A percentile compares a stretch with the other conserved stretches of the same genome.
These are phyloP conservation scores for Julus scandinavius DNA, from an alignment of 2,888 invertebrate genomes.

Conservation along the genomic window DNA sequence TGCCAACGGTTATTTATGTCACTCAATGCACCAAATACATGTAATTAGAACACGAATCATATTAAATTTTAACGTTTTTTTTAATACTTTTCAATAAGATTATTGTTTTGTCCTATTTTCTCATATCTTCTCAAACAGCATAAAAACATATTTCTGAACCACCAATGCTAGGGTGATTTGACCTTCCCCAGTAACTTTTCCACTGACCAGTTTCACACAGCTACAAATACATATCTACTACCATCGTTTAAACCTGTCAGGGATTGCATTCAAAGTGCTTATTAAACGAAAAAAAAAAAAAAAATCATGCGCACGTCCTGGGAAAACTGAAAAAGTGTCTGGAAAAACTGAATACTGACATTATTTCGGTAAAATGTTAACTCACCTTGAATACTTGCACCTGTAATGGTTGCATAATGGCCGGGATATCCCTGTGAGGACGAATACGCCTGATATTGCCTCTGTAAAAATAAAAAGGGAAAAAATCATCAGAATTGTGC, in stretches of 20 bases:
- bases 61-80: neutral
- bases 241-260: neutral
- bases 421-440: constrained; percentile 59
- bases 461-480: constrained; percentile 54
- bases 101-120: neutral
- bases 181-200: constrained; percentile 2
- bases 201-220: neutral
- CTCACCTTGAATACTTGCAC: constrained; percentile 58
- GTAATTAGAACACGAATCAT: constrained; percentile 12
- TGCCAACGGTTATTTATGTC: neutral
- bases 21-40: neutral
- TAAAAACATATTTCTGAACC: neutral
- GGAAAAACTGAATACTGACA: neutral
- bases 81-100: neutral
- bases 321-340: too few species aligned
- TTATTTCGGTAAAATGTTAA: neutral
- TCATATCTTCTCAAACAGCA: neutral
- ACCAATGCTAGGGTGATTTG: neutral
- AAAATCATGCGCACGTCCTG: too few species aligned
- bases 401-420: constrained; percentile 58
- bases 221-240: neutral
- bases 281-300: too few species aligned
- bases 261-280: too few species aligned
- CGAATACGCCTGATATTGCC: constrained; percentile 57
- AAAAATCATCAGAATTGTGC: neutral